Evolutionary conservation across 2,797 vertebrate species (phyloP), one percentile per base, ranked within the genome.

Genomic region (Rhinella marina): DNA sequence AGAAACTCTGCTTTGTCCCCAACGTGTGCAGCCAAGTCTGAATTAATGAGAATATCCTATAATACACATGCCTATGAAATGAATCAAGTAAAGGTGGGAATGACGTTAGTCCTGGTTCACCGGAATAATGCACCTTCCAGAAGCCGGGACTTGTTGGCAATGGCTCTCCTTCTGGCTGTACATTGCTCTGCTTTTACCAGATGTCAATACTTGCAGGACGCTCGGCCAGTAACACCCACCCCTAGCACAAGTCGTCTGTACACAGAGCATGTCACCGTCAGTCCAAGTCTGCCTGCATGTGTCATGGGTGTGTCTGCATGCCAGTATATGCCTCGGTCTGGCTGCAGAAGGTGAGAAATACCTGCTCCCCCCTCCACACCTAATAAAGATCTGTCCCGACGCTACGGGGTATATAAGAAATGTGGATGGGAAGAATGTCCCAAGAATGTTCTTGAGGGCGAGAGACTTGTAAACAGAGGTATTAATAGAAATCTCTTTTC

Each of bases 391-490:
- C 12, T n/a, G 21, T 76, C 14, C 72, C 85, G 88, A 88, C 88
- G 23, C 68, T 86, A 82, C 68, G 81, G 32, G 17, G 59, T 48
- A 25, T 11, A 77, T 68, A n/a, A 78, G 82, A 88, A 88, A 88
- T 85, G 76, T 19, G 32, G 52, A 29, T 62, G 73, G 14, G 8
- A 66, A 82, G 41, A 85, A 75, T 81, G 68, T 64, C 57, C 41
- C 23, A 82, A 90, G 92, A 94, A 93, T 90, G 90, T 81, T 88
- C 88, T 90, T 79, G 90, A 79, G 82, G 93, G 79, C 81, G 86
- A 76, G 13, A 66, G 32, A 25, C 90, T 90, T 87, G 91, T 90
- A 91, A 91, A 91, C 88, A 91, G 92, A 86, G 93, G 90, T 87
- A 91, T 78, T 86, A 91, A 91, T 79, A 90, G 88, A 90, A 83